Percentiles rank a stretch among this genome's conserved stretches.
Evolutionary conservation across 1,140 invertebrate species (phyloP).

Genomic region (Atta texana): DNA sequence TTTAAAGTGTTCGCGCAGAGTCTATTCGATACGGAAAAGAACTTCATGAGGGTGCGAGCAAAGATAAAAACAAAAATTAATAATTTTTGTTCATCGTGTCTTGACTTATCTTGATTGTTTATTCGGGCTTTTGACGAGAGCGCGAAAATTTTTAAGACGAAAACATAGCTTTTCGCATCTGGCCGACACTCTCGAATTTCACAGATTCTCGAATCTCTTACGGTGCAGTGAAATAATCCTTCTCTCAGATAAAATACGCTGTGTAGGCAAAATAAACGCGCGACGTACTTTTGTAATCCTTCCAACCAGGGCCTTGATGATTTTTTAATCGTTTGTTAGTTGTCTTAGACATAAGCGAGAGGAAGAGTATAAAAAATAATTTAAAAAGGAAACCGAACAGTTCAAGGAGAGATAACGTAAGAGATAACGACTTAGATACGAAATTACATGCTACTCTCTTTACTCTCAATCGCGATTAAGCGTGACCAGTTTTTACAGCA

Average conservation of each 20-base stretch:
- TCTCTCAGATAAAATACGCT: conserved; percentile 27
- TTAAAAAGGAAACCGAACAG: neutral
- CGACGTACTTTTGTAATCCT: conserved; percentile 69
- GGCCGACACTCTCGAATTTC: neutral
- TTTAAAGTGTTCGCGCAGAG: neutral
- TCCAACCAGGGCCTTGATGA: conserved; percentile 73
- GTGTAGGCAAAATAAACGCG: conserved; percentile 42
- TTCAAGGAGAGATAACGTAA: conserved; percentile 5
- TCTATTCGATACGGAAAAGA: neutral
- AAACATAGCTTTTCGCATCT: neutral
- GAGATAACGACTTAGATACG: conserved; percentile 12
- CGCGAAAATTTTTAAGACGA: conserved; percentile 1
- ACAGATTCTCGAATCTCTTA: conserved; percentile 1
- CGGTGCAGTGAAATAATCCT: conserved; percentile 16
- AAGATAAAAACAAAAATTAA: neutral
- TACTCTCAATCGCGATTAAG: conserved; percentile 11
- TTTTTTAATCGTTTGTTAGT: conserved; percentile 73
- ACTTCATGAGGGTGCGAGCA: neutral
- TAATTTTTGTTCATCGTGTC: neutral
- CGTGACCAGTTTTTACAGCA: conserved; percentile 27
- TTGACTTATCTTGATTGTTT: neutral
- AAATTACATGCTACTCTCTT: conserved; percentile 27
- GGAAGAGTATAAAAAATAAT: conserved; percentile 7
- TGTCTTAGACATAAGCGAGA: conserved; percentile 67
- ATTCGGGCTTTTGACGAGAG: neutral